These are phyloP conservation scores for Elephas maximus DNA, from an alignment of 2,113 vertebrate genomes.

Conservation along the genomic window DNA sequence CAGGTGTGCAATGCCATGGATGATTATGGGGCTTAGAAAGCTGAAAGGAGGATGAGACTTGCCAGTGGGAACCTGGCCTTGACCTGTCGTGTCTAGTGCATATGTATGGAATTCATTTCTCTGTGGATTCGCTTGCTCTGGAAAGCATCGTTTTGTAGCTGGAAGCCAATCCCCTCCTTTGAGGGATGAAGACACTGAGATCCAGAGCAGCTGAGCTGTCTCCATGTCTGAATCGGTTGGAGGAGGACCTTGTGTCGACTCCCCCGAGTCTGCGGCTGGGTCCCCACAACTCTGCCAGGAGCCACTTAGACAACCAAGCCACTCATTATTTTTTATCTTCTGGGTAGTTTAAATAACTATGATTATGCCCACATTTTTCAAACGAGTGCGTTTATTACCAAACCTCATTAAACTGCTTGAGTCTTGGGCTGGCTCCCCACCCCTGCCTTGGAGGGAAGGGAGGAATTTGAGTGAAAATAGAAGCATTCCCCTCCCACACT, in stretches of 20 bases:
- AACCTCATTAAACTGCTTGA: background rate
- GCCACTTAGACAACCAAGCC: background rate
- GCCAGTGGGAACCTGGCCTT: background rate
- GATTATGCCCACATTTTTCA: constrained; percentile 22
- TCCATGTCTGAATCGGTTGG: rapidly evolving
- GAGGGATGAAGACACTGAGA: background rate
- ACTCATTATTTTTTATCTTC: constrained; percentile 53
- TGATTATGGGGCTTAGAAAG: background rate
- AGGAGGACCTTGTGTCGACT: rapidly evolving
- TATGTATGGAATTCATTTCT: background rate
- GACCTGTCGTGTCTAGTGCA: rapidly evolving
- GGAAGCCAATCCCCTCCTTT: background rate
- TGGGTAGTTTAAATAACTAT: constrained; percentile 53
- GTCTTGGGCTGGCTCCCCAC: background rate
- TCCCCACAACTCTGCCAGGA: background rate
- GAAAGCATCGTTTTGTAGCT: background rate
- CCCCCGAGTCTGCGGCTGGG: background rate
- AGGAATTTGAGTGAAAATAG: background rate
- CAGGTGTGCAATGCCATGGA: background rate
- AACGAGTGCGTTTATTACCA: constrained; percentile 19
- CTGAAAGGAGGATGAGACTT: background rate
- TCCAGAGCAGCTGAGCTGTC: background rate
- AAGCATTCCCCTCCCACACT: rapidly evolving
- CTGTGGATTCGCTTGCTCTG: background rate
- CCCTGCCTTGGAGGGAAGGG: background rate